Evolutionary conservation across 92 coral and sea anemone genomes (phyloP).

Genomic region (Phymanthus crucifer): DNA sequence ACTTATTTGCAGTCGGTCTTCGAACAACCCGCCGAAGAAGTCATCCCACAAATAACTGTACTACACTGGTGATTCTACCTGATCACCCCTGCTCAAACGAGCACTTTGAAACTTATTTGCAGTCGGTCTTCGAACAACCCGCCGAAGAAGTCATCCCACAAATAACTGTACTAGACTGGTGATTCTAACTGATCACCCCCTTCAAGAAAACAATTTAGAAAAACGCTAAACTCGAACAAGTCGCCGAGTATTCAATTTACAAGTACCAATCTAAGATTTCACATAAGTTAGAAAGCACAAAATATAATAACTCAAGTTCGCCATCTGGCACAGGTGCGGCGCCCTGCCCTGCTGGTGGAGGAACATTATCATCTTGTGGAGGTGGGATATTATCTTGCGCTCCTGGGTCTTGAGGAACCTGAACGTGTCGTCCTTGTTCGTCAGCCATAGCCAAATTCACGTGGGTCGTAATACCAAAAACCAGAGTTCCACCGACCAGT

Average conservation of each 20-base stretch:
- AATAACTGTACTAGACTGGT: conserved; percentile 1
- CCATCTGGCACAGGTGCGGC: conserved; percentile 12
- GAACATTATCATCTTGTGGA: neutral
- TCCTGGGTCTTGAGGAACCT: neutral
- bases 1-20: neutral
- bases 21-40: conserved; percentile 10
- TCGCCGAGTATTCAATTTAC: conserved; percentile 6
- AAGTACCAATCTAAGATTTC: neutral
- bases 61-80: neutral
- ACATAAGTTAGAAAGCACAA: neutral
- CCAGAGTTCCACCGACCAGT: conserved; percentile 15
- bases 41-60: conserved; percentile 3
- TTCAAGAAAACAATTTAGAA: neutral
- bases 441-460: conserved; percentile 11
- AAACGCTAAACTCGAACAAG: neutral
- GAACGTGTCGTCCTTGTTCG: neutral
- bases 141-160: conserved; percentile 11
- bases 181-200: neutral
- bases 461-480: conserved; percentile 20
- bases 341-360: conserved; percentile 3
- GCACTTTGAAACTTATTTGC: conserved; percentile 1
- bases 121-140: conserved; percentile 11
- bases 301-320: neutral
- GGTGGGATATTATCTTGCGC: neutral
- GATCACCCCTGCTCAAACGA: too few relatives aligned